Conservation (phyloP, 2,888 invertebrate species). For the Podotricha telesiphe region DNA sequence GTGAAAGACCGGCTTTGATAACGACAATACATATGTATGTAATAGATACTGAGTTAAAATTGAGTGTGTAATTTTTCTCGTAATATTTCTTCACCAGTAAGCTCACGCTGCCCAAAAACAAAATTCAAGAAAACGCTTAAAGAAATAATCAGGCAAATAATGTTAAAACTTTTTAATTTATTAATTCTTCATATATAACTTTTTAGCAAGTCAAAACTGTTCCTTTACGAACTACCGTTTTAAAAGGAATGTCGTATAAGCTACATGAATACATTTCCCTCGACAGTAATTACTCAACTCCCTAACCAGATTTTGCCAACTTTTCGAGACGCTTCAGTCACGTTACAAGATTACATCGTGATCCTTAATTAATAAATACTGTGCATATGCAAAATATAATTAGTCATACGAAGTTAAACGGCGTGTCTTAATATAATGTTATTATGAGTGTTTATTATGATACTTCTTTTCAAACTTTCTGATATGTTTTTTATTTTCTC, state of each 20-base stretch:
- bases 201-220: not conserved
- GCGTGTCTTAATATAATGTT: not conserved
- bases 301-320: conserved; percentile 31
- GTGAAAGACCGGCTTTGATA: not conserved
- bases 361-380: conserved; percentile 8
- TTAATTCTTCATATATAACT: not conserved
- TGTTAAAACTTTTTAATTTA: not conserved
- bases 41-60: not conserved
- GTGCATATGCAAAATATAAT: conserved; percentile 4
- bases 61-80: not conserved
- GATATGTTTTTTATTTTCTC: too few relatives aligned
- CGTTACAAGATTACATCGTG: conserved; percentile 19
- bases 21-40: too few relatives aligned
- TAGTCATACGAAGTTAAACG: not conserved
- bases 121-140: not conserved
- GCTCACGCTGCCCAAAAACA: too few relatives aligned
- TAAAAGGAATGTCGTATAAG: conserved; percentile 13
- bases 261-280: conserved; percentile 21
- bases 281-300: conserved; percentile 34
- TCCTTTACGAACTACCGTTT: not conserved
- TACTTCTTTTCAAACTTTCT: too few relatives aligned
- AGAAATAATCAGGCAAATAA: not conserved
- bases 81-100: not conserved
- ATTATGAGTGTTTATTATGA: not conserved
- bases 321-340: conserved; percentile 26